Base-by-base conservation (phyloP, 1,140 invertebrate genomes). In the Cydia amplana region DNA sequence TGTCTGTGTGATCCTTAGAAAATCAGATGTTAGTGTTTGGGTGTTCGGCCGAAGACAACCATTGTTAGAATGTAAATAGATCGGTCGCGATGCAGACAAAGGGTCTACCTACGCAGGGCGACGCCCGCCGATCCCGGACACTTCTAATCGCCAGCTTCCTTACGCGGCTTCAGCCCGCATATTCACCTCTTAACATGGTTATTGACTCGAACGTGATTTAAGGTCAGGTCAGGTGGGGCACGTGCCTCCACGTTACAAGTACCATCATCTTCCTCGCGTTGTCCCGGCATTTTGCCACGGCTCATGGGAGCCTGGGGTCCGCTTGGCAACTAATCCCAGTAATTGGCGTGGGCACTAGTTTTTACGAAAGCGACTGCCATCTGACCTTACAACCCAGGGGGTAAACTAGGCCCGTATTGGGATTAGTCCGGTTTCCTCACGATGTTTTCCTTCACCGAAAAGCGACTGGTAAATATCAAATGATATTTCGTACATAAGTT, bases 61-160 rank as follows among this genome's bases (percentile, higher is more conserved):
- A 70, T 70, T 70, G 65, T 70, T 70, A 43, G 65, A 18, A 60
- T 36, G 65, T 70, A 70, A n/a, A 18, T 70, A 70, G 32, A 18
- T 70, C 32, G 28, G 12, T 70, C 4, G 28, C 10, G 65, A 40
- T 40, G 80, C 74, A 81, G 79, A 82, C 81, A 80, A 83, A 83
- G 82, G 81, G 82, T 80, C 82, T 55, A 73, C 83, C 83, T 83
- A 85, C 83, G 82, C 83, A 83, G 83, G 83, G 76, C 82, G 78
- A 82, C 79, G 79, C 36, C 82, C 75, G 28, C 2, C 36, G 18
- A n/a, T 67, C 74, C 18, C 46, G 79, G 75, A 36, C 72, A 80
- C 74, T 73, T 73, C 77, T 80, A 82, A 81, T 78, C 75, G 64
- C 74, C 49, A 55, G 67, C 78, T 83, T 84, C 83, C 83, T 84